Evolutionary conservation across 2,797 vertebrate genomes (phyloP).

Genomic region (Phataginus tetradactyla): DNA sequence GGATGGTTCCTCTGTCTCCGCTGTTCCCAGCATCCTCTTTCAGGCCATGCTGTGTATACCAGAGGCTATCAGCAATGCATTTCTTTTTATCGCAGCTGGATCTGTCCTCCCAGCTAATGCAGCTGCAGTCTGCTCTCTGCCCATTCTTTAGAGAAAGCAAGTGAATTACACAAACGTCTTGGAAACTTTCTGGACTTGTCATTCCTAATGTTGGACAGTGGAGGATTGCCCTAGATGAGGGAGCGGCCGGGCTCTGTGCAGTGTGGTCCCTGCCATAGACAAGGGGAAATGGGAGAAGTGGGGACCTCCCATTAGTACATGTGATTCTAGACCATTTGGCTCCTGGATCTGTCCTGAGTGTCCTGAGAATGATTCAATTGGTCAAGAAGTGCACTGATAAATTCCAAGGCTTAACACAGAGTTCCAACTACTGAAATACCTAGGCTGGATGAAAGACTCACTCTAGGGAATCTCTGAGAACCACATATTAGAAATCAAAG

Average conservation of each 20-base stretch:
- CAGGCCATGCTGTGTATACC: background rate
- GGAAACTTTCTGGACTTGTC: background rate
- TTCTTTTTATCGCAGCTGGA: background rate
- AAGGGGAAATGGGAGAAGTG: background rate
- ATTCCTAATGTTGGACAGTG: background rate
- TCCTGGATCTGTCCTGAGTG: background rate
- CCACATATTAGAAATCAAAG: background rate
- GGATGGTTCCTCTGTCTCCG: background rate
- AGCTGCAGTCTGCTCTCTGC: background rate
- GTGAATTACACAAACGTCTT: background rate
- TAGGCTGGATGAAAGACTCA: background rate
- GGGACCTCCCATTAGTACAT: background rate
- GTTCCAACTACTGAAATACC: background rate
- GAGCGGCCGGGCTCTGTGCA: background rate
- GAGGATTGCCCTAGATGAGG: background rate
- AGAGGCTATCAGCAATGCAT: background rate
- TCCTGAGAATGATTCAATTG: background rate
- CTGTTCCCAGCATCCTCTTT: background rate
- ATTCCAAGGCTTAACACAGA: background rate
- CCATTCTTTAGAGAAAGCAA: background rate
- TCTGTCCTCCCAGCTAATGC: background rate
- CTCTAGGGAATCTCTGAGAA: background rate
- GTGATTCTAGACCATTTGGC: background rate
- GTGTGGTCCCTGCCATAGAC: background rate
- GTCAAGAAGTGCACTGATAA: background rate